A percentile compares a stretch with the other conserved stretches of the same genome.
These are phyloP conservation scores for Halictus quadricinctus DNA, from an alignment of 2,888 invertebrate species.

Conservation along the genomic window DNA sequence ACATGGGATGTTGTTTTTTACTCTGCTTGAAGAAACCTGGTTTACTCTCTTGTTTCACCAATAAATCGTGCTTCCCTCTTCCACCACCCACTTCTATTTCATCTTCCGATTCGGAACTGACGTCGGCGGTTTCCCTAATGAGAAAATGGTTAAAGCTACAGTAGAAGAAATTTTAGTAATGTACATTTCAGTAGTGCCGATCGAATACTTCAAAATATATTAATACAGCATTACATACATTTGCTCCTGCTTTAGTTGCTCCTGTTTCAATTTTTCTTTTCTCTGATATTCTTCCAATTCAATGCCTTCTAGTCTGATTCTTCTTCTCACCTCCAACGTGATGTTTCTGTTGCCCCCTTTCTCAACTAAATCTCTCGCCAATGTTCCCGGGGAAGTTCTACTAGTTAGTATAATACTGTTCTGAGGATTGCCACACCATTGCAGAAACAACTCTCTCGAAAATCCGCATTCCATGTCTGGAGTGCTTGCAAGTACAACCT, in stretches of 20 bases:
- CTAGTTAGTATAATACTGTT: slow-evolving; percentile 98
- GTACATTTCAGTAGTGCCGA: neutral
- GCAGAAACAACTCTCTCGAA: slow-evolving; percentile 95
- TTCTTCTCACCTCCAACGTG: slow-evolving; percentile 87
- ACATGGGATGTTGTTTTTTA: slow-evolving; percentile 98
- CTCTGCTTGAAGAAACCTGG: slow-evolving; percentile 93
- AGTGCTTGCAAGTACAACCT: slow-evolving; percentile 96
- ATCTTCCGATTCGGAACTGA: slow-evolving; percentile 92
- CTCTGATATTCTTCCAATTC: slow-evolving; percentile 91
- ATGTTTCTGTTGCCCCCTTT: slow-evolving; percentile 89
- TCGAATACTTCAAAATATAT: neutral
- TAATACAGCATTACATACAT: slow-evolving; percentile 72
- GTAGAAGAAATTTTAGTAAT: slow-evolving; percentile 29
- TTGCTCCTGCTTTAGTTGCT: slow-evolving; percentile 81
- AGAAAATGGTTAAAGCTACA: slow-evolving; percentile 8
- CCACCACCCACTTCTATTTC: slow-evolving; percentile 91
- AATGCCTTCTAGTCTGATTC: slow-evolving; percentile 89
- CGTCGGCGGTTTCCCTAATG: slow-evolving; percentile 87
- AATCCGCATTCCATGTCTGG: slow-evolving; percentile 98
- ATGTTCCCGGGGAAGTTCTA: slow-evolving; percentile 91
- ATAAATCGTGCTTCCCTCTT: slow-evolving; percentile 93
- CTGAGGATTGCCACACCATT: slow-evolving; percentile 95
- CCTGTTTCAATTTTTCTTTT: slow-evolving; percentile 85
- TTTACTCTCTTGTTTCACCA: slow-evolving; percentile 89
- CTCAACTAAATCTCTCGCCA: slow-evolving; percentile 91